Evolutionary conservation across 2,888 invertebrate species (phyloP).

Genomic region (Leptinotarsa peninsularis): DNA sequence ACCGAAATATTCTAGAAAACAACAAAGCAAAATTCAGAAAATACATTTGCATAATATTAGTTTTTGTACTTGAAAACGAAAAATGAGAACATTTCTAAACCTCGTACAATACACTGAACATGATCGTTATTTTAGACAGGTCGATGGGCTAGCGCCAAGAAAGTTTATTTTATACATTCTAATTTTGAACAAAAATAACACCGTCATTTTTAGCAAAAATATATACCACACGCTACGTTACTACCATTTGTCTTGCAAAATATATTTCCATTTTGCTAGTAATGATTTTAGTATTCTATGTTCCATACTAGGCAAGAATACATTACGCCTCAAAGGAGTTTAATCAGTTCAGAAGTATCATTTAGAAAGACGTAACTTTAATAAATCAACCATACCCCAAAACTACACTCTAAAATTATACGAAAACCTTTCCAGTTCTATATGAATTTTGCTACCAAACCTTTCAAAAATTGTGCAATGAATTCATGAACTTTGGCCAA

Average conservation of each 20-base stretch:
- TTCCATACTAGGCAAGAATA: slow-evolving; percentile 11
- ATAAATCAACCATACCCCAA: neutral
- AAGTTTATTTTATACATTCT: slow-evolving; percentile 48
- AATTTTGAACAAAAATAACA: slow-evolving; percentile 48
- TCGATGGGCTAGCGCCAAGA: slow-evolving; percentile 16
- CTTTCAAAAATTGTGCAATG: neutral
- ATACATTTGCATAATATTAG: slow-evolving; percentile 5
- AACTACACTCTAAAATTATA: slow-evolving; percentile 21
- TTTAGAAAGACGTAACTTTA: neutral
- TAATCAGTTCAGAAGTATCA: neutral
- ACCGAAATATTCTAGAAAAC: no score
- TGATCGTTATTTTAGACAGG: slow-evolving; percentile 20
- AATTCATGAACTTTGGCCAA: neutral
- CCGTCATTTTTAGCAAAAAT: slow-evolving; percentile 54
- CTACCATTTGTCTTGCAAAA: slow-evolving; percentile 53
- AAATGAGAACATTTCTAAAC: slow-evolving; percentile 21
- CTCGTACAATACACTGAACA: slow-evolving; percentile 3
- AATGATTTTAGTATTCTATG: slow-evolving; percentile 29
- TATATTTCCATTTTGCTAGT: slow-evolving; percentile 48
- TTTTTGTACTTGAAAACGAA: slow-evolving; percentile 32
- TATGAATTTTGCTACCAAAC: slow-evolving; percentile 1
- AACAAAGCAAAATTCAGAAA: slow-evolving; percentile 11
- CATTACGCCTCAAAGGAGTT: slow-evolving; percentile 6
- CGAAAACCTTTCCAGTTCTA: slow-evolving; percentile 9
- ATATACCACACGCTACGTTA: slow-evolving; percentile 51